Evolutionary conservation across 1,140 invertebrate species (phyloP), one percentile per base, ranked within the genome.

Genomic region (Formica selysi): DNA sequence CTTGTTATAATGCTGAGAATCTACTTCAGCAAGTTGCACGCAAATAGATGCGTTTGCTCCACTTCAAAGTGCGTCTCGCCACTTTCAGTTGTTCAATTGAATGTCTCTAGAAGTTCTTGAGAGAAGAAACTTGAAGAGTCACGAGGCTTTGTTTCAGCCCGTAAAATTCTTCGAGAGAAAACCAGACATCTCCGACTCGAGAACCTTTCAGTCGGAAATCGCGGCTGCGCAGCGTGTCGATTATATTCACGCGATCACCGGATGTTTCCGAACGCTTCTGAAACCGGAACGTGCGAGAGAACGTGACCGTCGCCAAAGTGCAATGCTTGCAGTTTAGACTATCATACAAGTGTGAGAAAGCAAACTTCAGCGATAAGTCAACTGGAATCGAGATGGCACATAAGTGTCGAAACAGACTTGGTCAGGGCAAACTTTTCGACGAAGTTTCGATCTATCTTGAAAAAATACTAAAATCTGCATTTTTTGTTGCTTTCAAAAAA

Each of bases 231-330:
- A 36, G n/a, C 26, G n/a, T 51, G 41, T 76, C 70, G 51, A 87
- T 87, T 85, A 87, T 4, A 32, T 85, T 87, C 86, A 87, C 80
- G 80, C 86, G 54, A 87, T 70, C 70, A n/a, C 61, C 44, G 70
- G 48, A 65, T 85, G 59, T 87, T 76, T 54, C 44, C 59, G 44
- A 73, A 70, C 22, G 22, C 32, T 29, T 36, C 41, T 16, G 48
- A 13, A 36, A 61, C 59, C 41, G n/a, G 51, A 64, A 76, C 29
- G 29, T 44, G 61, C 54, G 48, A 51, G 16, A 29, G 32, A 51
- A 51, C 48, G 16, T 16, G 36, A n/a, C 38, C 38, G 26, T 85
- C 65, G 59, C 48, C 67, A 38, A 61, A 71, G 54, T 36, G 22
- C 22, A 44, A 64, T 32, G 29, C 26, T 44, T 64, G 59, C 74